Evolutionary conservation across 1,140 invertebrate species (phyloP).

Genomic region (Anastatus disparis): DNA sequence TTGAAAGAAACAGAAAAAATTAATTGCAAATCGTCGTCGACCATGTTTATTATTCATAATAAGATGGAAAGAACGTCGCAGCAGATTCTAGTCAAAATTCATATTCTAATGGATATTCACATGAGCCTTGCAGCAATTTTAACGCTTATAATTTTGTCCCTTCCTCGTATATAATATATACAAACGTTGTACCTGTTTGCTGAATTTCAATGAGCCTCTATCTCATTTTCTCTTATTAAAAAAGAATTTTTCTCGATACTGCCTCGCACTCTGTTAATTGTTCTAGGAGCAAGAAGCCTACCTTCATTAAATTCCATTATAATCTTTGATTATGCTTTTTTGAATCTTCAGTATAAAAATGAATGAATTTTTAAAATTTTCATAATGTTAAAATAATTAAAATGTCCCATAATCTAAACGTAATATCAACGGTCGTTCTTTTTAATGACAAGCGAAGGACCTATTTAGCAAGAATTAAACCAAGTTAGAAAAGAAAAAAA

Average conservation of each 20-base stretch:
- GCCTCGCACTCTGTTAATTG: neutral
- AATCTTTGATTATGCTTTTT: too few species aligned
- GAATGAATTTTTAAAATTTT: too few species aligned
- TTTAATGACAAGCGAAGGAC: slow-evolving; percentile 4
- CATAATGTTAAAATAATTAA: too few species aligned
- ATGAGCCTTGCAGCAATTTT: slow-evolving; percentile 47
- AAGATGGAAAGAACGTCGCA: slow-evolving; percentile 39
- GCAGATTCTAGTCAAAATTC: slow-evolving; percentile 62
- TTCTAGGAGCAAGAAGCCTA: too few species aligned
- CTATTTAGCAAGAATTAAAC: slow-evolving; percentile 31
- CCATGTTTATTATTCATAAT: slow-evolving; percentile 40
- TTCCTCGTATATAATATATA: slow-evolving; percentile 12
- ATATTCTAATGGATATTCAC: slow-evolving; percentile 46
- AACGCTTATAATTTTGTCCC: slow-evolving; percentile 17
- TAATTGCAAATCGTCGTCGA: slow-evolving; percentile 41
- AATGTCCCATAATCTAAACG: too few species aligned
- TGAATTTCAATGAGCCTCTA: slow-evolving; percentile 20
- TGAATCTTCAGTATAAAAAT: too few species aligned
- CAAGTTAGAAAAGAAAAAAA: slow-evolving; percentile 13
- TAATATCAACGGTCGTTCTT: slow-evolving; percentile 15
- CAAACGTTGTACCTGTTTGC: slow-evolving; percentile 19
- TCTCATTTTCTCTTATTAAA: slow-evolving; percentile 31
- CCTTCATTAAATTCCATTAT: too few species aligned
- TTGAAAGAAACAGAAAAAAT: slow-evolving; percentile 30
- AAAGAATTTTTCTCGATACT: neutral